Percentiles rank a stretch among this genome's conserved stretches.
Conservation (phyloP, 2,797 vertebrate species). For the Fistularia commersonii region DNA sequence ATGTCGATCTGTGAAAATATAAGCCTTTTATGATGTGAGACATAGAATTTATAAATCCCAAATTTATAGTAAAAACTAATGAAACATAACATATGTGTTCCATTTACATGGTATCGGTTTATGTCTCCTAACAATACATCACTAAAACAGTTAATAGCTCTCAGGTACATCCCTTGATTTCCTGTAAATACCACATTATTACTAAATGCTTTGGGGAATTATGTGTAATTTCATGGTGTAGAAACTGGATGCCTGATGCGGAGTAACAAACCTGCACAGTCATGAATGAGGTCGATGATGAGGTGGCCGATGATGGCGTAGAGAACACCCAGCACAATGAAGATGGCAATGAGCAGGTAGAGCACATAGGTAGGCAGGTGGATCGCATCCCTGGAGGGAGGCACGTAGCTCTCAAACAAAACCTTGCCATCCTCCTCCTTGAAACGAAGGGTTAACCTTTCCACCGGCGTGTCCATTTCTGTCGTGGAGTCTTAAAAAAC, state of each 20-base stretch:
- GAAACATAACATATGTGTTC: too few species aligned
- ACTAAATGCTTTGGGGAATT: not conserved
- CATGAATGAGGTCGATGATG: constrained; percentile 89
- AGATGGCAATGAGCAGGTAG: constrained; percentile 81
- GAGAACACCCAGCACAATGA: constrained; percentile 79
- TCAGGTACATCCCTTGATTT: too few species aligned
- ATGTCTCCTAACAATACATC: too few species aligned
- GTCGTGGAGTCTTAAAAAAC: constrained; percentile 4
- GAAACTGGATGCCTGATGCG: not conserved
- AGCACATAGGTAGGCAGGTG: constrained; percentile 78
- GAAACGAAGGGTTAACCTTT: constrained; percentile 23
- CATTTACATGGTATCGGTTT: too few species aligned
- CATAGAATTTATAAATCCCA: too few species aligned
- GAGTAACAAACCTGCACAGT: constrained; percentile 77
- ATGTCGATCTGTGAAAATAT: too few species aligned
- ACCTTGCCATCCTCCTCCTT: constrained; percentile 59
- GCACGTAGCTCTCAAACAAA: constrained; percentile 80
- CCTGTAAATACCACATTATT: too few species aligned
- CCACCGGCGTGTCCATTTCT: constrained; percentile 27
- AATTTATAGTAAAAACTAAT: too few species aligned
- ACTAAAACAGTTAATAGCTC: too few species aligned
- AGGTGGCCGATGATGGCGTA: constrained; percentile 93
- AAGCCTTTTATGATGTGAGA: too few species aligned
- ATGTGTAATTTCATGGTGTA: not conserved
- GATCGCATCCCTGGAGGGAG: constrained; percentile 83